Conservation (phyloP, 2,113 vertebrate species). For the Neotragus moschatus region DNA sequence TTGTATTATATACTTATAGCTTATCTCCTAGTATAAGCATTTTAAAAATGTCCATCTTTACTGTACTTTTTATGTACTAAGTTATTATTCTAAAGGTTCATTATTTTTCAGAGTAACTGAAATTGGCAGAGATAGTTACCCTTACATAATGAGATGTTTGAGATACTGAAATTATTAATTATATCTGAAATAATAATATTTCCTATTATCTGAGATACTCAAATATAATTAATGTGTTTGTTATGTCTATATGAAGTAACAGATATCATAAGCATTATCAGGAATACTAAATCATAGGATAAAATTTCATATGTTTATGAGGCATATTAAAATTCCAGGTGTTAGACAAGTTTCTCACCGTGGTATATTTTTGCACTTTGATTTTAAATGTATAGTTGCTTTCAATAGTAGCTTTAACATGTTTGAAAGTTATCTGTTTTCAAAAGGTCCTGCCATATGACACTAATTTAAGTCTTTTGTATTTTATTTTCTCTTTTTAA, state of each 20-base stretch:
- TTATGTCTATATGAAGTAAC: neutral
- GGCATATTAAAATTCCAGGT: neutral
- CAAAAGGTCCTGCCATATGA: neutral
- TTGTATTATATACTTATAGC: neutral
- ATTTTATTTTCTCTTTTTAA: neutral
- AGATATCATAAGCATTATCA: neutral
- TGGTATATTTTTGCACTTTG: neutral
- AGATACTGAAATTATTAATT: neutral
- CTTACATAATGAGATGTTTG: neutral
- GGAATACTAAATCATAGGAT: conserved; percentile 30
- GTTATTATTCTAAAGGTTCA: neutral
- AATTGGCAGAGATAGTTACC: neutral
- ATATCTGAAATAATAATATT: conserved; percentile 27
- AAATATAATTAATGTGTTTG: neutral
- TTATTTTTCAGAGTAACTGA: conserved; percentile 29
- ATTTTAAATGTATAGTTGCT: neutral
- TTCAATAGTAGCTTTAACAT: neutral
- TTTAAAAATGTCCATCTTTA: neutral
- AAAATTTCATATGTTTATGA: neutral
- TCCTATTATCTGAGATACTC: neutral
- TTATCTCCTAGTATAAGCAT: neutral
- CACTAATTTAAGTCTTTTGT: neutral
- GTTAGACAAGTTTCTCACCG: neutral
- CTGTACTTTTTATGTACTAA: neutral
- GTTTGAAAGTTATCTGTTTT: neutral